Conservation (phyloP, 1,140 invertebrate species). For the Drosophila subpulchrella region DNA sequence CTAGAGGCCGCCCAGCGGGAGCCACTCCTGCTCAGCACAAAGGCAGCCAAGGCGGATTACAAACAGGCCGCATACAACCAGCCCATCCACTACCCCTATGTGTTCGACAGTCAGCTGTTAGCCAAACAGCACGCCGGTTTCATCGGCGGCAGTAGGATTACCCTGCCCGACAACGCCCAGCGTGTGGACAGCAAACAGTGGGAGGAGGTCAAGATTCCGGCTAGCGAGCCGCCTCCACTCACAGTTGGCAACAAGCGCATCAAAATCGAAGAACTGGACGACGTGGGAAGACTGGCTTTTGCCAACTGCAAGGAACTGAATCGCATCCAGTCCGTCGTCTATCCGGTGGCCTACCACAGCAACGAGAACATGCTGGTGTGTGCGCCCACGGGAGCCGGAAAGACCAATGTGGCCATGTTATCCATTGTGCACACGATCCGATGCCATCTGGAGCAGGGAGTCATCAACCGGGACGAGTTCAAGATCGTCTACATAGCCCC, state of each 20-base stretch:
- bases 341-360: slow-evolving; percentile 96
- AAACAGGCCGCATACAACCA: slow-evolving; percentile 30
- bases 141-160: slow-evolving; percentile 91
- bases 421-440: slow-evolving; percentile 95
- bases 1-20: slow-evolving; percentile 77
- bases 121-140: slow-evolving; percentile 90
- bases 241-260: slow-evolving; percentile 89
- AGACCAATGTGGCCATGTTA: slow-evolving; percentile 99
- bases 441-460: slow-evolving; percentile 91
- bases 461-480: slow-evolving; percentile 96
- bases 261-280: slow-evolving; percentile 91
- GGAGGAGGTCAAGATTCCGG: slow-evolving; percentile 96
- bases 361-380: slow-evolving; percentile 99
- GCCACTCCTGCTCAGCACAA: slow-evolving; percentile 84
- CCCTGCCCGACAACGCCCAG: slow-evolving; percentile 91
- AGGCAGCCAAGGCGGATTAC: slow-evolving; percentile 49
- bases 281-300: slow-evolving; percentile 95
- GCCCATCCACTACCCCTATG: slow-evolving; percentile 90
- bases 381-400: slow-evolving; percentile 98
- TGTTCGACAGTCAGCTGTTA: slow-evolving; percentile 91
- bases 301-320: slow-evolving; percentile 94
- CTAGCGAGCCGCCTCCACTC: slow-evolving; percentile 88
- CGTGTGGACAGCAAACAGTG: slow-evolving; percentile 90
- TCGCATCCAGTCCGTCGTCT: slow-evolving; percentile 98
- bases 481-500: slow-evolving; percentile 99